Conservation (phyloP, 2,797 vertebrate species). For the Sebastes kiyomatsui region DNA sequence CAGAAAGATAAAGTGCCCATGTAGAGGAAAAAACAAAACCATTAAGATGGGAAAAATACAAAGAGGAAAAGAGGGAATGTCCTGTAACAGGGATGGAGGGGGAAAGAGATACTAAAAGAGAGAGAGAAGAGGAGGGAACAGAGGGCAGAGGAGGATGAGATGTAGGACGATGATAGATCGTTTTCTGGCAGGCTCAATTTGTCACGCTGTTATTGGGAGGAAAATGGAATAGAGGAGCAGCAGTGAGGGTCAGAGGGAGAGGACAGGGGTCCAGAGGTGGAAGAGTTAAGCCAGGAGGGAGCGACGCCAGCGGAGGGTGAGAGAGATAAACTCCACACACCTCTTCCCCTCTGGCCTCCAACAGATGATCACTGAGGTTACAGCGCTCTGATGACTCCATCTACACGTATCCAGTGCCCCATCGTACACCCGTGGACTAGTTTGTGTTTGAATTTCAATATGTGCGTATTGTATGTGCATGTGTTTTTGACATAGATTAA, state of each 20-base stretch:
- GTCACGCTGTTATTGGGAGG: conserved; percentile 76
- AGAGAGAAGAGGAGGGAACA: conserved; percentile 49
- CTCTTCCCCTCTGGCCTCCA: conserved; percentile 47
- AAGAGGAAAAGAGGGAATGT: conserved; percentile 59
- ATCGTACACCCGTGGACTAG: background rate
- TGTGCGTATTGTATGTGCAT: background rate
- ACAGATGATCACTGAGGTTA: conserved; percentile 33
- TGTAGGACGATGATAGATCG: conserved; percentile 80
- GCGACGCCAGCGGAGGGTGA: conserved; percentile 39
- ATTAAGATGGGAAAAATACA: conserved; percentile 66
- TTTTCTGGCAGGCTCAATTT: conserved; percentile 77
- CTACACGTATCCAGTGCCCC: background rate
- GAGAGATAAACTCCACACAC: conserved; percentile 62
- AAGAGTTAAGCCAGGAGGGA: conserved; percentile 46
- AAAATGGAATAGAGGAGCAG: conserved; percentile 76
- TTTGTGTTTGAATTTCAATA: background rate
- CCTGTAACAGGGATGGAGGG: conserved; percentile 56
- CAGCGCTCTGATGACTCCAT: conserved; percentile 21
- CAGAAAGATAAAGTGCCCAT: conserved; percentile 66
- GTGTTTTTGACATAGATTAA: background rate
- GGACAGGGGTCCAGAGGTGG: conserved; percentile 61
- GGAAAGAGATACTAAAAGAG: conserved; percentile 45
- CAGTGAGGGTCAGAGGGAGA: conserved; percentile 57
- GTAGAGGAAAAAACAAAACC: conserved; percentile 61
- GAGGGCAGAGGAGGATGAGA: conserved; percentile 72